Base-by-base conservation (phyloP, 2,888 invertebrate species). In the Rhagonycha fulva region DNA sequence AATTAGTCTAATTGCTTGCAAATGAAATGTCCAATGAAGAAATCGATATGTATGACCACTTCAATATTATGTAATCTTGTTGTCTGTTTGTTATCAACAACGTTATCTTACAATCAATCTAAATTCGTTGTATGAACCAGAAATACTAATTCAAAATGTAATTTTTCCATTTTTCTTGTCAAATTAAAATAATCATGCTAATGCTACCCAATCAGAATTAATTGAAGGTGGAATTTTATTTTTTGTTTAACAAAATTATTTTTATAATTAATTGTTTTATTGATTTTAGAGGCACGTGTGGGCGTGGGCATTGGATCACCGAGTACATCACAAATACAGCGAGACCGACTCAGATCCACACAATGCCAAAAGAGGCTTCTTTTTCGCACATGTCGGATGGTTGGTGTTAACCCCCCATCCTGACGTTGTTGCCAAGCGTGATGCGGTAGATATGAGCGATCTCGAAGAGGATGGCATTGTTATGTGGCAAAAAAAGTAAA, bases 331-430 rank as follows among this genome's bases (percentile, higher is more conserved):
- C 88, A 96, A 96, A 85, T 96, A 94, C 87, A 92, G 94, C 32
- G 96, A 96, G 88, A 95, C 96, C 0, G 94, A 94, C 76, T 94
- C 96, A 0, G 96, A 96, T 86, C 95, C 95, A 0, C 95, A 95
- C 85, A 94, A 96, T 87, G 93, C 94, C 1, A 91, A 93, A 69
- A 89, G 96, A 62, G 98, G 98, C 11, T 88, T 88, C 78, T 85
- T 86, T 89, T 98, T 97, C 86, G 93, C 97, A 0, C 98, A 98
- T 86, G 94, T 98, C 9, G 98, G 97, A 9, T 98, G 98, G 98
- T 89, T 98, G 63, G 92, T 97, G 71, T 89, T 94, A 0, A 94
- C 95, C 0, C 96, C 97, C 0, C 97, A 95, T 86, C 95, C 95
- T 0, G 91, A 93, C 3, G 95, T 95, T 0, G 91, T 92, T 14